A percentile compares a stretch with the other conserved stretches of the same genome.
These are phyloP conservation scores for Etheostoma cragini DNA, from an alignment of 2,113 vertebrate genomes.

Conservation along the genomic window DNA sequence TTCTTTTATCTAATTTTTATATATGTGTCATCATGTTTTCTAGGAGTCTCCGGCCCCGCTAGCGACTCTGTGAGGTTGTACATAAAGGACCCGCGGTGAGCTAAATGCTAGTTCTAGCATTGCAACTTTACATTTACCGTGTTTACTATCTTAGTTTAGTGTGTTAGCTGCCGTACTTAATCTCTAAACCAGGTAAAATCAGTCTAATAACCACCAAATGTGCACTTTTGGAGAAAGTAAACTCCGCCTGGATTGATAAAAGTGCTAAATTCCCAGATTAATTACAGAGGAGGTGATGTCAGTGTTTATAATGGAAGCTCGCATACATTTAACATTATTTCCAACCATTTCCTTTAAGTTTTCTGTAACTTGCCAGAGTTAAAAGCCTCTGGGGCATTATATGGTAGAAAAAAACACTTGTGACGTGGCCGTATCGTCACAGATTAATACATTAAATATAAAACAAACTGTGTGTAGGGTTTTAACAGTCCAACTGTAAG, in stretches of 20 bases:
- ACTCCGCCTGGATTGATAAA: neutral
- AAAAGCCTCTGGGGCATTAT: neutral
- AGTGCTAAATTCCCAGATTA: neutral
- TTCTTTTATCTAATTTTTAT: too few relatives aligned
- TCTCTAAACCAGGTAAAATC: neutral
- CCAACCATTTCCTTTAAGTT: neutral
- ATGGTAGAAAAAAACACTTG: neutral
- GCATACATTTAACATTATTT: too few relatives aligned
- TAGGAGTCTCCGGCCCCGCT: too few relatives aligned
- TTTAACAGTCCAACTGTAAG: neutral
- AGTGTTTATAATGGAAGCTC: neutral
- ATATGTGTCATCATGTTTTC: too few relatives aligned
- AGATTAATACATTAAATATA: neutral
- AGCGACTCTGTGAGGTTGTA: too few relatives aligned
- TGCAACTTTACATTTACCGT: too few relatives aligned
- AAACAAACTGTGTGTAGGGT: neutral
- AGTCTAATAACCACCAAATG: neutral
- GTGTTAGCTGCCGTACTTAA: neutral
- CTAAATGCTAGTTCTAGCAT: too few relatives aligned
- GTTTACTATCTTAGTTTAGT: neutral
- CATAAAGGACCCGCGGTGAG: too few relatives aligned
- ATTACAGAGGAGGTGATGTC: conserved; percentile 1
- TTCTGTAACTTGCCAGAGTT: neutral
- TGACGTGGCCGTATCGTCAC: neutral
- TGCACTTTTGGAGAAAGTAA: neutral